A percentile compares a stretch with the other conserved stretches of the same genome.
phyloP scores from a whole-genome alignment of 2,797 vertebrate genomes.

The Hemitrygon akajei region DNA sequence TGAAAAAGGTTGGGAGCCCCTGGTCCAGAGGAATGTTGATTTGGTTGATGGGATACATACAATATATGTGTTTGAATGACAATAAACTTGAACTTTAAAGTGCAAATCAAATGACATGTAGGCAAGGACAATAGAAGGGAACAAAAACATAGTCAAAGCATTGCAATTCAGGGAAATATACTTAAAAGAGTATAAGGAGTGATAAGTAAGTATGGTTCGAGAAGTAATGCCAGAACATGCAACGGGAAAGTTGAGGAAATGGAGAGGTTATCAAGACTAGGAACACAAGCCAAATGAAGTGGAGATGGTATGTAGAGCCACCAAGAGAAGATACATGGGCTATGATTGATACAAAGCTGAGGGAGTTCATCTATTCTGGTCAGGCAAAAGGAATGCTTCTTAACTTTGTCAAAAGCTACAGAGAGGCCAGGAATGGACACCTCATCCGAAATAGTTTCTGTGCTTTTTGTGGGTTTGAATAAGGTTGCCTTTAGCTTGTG shows the following conservation, averaged over 20 bases:
- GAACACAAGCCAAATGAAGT: background rate
- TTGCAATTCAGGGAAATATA: background rate
- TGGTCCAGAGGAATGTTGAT: too few species aligned
- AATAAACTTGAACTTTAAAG: too few species aligned
- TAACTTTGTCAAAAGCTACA: background rate
- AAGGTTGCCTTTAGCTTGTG: background rate
- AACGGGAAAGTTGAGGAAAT: too few species aligned
- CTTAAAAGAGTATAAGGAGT: background rate
- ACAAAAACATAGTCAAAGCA: background rate
- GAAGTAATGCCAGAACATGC: background rate
- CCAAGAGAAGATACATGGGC: background rate
- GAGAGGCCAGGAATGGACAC: background rate
- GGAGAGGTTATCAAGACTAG: background rate
- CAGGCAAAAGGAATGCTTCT: background rate
- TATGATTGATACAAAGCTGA: background rate
- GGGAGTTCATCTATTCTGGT: background rate
- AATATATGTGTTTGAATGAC: too few species aligned
- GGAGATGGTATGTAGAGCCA: background rate
- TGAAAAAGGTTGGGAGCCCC: too few species aligned
- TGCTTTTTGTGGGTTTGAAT: background rate
- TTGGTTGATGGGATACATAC: too few species aligned
- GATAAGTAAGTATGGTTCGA: background rate
- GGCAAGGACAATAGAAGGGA: background rate
- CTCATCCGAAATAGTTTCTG: background rate
- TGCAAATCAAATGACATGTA: background rate